Base-by-base conservation (phyloP, 23 tunicate genomes). In the Trididemnum clinides region DNA sequence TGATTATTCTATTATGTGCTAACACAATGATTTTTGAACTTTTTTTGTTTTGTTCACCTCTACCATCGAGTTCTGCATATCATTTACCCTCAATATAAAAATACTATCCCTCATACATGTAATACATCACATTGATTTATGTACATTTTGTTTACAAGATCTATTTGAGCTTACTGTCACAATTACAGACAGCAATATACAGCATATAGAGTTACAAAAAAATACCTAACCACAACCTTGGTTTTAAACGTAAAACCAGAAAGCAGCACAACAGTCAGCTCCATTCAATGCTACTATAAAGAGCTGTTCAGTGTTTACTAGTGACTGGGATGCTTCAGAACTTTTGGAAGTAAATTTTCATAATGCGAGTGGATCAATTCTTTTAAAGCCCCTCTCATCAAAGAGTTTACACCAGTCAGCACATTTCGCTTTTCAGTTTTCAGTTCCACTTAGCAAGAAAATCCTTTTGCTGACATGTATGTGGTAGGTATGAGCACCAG, bases 401-500 rank as follows among this genome's bases (percentile, higher is more conserved):
- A 82, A 34, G 77, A 64, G 86, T 82, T 63, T 1, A 82, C 86
- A 82, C 86, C 64, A 64, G 64, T 82, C 77, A 82, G 58, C 33
- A 77, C 58, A 64, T 82, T 82, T 82, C 86, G 34, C 12, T 64
- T 82, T 82, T 82, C 65, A 82, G 86, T 82, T 82, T n/a, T n/a
- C n/a, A n/a, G n/a, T n/a, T n/a, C 58, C 58, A 82, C 27, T 73
- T 12, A 39, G 57, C 80, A 73, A 19, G 80, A 73, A 73, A 73
- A 73, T 73, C 57, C n/a, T 69, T 69, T 69, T 69, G 37, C 80
- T 73, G 80, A 73, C 57, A 38, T 37, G n/a, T 73, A 73, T 37
- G 80, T 36, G 29, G 57, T 73, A 82, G 86, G 75, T 77, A 82
- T 82, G 26, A 82, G 34, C 77, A 82, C 86, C 44, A 82, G 77